Evolutionary conservation across 2,113 vertebrate genomes (phyloP).

Genomic region (Chitala chitala): DNA sequence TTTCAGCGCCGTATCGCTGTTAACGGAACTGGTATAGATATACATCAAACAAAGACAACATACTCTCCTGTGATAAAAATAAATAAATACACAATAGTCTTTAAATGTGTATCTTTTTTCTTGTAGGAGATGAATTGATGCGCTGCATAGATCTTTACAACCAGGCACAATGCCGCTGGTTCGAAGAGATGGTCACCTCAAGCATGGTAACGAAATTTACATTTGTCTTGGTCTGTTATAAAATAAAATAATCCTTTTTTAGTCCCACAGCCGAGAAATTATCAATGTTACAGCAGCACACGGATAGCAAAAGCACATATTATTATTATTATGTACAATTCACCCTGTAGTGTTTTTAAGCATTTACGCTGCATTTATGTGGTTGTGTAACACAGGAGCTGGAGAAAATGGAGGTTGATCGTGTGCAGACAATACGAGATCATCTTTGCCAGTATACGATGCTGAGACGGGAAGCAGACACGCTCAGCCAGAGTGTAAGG

Average conservation of each 20-base stretch:
- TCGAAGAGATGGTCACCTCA: conserved; percentile 97
- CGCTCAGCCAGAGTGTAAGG: conserved; percentile 99
- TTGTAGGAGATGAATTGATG: conserved; percentile 91
- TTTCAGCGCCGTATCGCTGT: no score
- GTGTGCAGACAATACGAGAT: conserved; percentile 92
- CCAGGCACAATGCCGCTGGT: conserved; percentile 96
- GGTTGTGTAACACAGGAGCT: conserved; percentile 69
- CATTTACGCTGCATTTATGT: neutral
- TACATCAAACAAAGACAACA: no score
- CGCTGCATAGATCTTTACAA: conserved; percentile 96
- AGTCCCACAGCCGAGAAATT: no score
- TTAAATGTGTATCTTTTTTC: neutral
- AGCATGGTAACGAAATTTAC: conserved; percentile 68
- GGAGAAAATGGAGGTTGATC: conserved; percentile 90
- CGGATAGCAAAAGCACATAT: no score
- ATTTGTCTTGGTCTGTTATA: neutral
- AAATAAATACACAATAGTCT: no score
- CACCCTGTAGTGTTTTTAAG: neutral
- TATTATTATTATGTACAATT: conserved; percentile 1
- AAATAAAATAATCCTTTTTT: neutral
- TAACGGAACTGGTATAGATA: no score
- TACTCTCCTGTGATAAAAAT: no score
- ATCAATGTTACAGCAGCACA: no score
- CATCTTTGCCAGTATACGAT: conserved; percentile 93
- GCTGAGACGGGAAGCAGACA: conserved; percentile 91